A percentile compares a stretch with the other conserved stretches of the same genome.
Evolutionary conservation across 2,113 vertebrate genomes (phyloP).

Genomic region (Callithrix jacchus): DNA sequence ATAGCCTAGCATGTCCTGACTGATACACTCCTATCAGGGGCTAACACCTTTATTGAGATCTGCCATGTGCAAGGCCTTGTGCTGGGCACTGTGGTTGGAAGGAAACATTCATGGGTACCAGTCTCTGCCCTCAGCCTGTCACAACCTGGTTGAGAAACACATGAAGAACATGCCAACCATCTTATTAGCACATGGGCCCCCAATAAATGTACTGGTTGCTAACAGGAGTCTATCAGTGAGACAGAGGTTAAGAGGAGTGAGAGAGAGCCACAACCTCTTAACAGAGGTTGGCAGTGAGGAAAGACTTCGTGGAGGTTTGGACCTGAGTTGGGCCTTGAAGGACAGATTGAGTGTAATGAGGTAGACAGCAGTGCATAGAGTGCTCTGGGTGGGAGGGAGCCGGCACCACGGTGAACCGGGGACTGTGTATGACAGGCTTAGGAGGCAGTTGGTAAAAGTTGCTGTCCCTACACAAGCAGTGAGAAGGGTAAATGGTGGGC

Average conservation of each 20-base stretch:
- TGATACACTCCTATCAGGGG: background rate
- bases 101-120: too few species aligned
- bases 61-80: background rate
- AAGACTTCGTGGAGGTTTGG: background rate
- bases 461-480: background rate
- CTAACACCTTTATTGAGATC: background rate
- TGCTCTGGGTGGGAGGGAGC: background rate
- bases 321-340: background rate
- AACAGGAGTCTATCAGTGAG: background rate
- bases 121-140: background rate
- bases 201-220: background rate
- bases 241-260: background rate
- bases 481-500: background rate
- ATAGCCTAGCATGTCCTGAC: background rate
- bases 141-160: background rate
- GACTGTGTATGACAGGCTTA: fast-evolving
- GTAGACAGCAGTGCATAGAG: background rate
- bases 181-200: background rate
- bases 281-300: background rate
- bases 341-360: background rate
- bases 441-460: background rate
- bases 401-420: fast-evolving
- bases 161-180: background rate
- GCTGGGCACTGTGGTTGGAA: background rate
- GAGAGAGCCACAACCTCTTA: too few species aligned